Evolutionary conservation across 2,797 vertebrate species (phyloP), one percentile per base, ranked within the genome.

Genomic region (Syngnathus acus): DNA sequence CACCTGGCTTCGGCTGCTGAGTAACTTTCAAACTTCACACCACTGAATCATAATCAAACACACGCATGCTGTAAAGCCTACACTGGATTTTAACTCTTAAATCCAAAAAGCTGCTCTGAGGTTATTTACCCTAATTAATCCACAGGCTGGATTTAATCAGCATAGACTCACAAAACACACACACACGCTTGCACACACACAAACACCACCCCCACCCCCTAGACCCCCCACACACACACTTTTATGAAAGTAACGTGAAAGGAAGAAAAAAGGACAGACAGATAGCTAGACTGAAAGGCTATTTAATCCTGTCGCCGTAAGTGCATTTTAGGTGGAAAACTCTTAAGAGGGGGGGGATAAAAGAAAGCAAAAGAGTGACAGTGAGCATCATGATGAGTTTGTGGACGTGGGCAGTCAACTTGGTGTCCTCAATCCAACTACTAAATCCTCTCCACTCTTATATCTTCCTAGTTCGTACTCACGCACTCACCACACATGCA

Each of bases 71-170:
- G 21, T 3, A 26, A 54, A 54, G 50, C 64, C 38, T 38, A 10
- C 48, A 13, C 38, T 65, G 50, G 64, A 65, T 39, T 73, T 84
- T 83, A 78, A 82, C 80, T 72, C 71, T 69, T 82, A 78, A 87
- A 88, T 87, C 86, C 78, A 45, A 42, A 83, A 86, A 89, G 85
- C 83, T 72, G 79, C 80, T 85, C 79, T 73, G 70, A 70, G 68
- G 77, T 84, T 78, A 77, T 86, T 86, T 80, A 82, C 68, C 74
- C 79, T 81, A 83, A 85, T 86, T 78, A 84, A 80, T 86, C 82
- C 77, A 77, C 66, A 71, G 65, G 65, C 71, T 78, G 69, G 54
- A 68, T 82, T 84, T 83, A 87, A 82, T 83, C 78, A 80, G 60
- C 69, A 51, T n/a, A 59, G 39, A 65, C 47, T 65, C 51, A 72